Conservation (phyloP, 2,888 invertebrate genomes). For the Ophion obscuratus region DNA sequence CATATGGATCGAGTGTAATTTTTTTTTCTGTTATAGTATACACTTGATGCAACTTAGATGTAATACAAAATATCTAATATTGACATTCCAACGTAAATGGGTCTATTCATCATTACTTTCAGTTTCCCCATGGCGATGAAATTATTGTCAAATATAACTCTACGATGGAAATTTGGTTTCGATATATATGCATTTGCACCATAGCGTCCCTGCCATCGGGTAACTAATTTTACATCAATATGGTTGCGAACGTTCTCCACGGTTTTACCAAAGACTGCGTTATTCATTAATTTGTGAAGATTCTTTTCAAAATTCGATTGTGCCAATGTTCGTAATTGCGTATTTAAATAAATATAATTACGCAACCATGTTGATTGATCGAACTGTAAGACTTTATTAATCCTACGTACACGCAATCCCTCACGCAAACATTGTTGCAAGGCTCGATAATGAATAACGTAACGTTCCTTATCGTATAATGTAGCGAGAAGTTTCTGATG, state of each 20-base stretch:
- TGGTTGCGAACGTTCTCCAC: not conserved
- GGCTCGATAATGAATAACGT: not conserved
- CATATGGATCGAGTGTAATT: too few relatives aligned
- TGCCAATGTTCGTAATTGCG: not conserved
- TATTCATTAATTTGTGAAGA: not conserved
- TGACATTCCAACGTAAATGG: slow-evolving; percentile 55
- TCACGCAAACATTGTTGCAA: not conserved
- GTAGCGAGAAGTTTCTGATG: not conserved
- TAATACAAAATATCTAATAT: slow-evolving; percentile 30
- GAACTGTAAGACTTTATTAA: not conserved
- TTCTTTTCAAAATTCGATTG: not conserved
- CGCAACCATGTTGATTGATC: not conserved
- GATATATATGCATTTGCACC: not conserved
- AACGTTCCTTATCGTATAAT: not conserved
- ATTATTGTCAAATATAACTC: slow-evolving; percentile 9
- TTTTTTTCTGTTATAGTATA: too few relatives aligned
- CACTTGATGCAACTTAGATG: too few relatives aligned
- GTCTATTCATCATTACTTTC: slow-evolving; percentile 55
- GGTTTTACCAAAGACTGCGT: not conserved
- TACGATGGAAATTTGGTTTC: slow-evolving; percentile 10
- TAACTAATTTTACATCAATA: not conserved
- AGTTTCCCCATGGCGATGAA: slow-evolving; percentile 37
- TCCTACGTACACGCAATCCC: not conserved
- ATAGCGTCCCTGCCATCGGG: not conserved
- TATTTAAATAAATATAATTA: not conserved